Conservation (phyloP, 2,113 vertebrate species). For the Diadophis punctatus region DNA sequence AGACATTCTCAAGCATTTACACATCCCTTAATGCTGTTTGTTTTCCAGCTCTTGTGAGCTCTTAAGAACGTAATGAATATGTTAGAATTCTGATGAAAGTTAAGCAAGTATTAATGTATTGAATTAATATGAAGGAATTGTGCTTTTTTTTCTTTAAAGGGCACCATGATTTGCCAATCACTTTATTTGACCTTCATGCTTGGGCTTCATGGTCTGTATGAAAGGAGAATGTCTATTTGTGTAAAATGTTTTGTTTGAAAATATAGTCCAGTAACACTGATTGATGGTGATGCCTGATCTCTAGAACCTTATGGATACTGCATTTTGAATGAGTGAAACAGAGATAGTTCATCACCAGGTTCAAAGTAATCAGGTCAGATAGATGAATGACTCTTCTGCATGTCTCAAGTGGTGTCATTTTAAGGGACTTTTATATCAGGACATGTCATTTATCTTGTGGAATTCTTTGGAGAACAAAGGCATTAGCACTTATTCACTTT, state of each 20-base stretch:
- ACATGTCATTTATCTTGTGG: slow-evolving; percentile 44
- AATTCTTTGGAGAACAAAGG: slow-evolving; percentile 42
- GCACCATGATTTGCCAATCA: slow-evolving; percentile 54
- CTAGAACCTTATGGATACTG: slow-evolving; percentile 63
- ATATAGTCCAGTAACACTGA: slow-evolving; percentile 70
- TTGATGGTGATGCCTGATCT: slow-evolving; percentile 67
- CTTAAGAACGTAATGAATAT: slow-evolving; percentile 40
- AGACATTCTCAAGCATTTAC: slow-evolving; percentile 37
- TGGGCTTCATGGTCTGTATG: slow-evolving; percentile 54
- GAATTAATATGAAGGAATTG: slow-evolving; percentile 27
- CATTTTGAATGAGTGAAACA: slow-evolving; percentile 65
- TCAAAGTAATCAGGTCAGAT: slow-evolving; percentile 45
- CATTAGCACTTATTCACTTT: slow-evolving; percentile 7
- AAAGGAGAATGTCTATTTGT: slow-evolving; percentile 54
- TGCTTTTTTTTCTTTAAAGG: slow-evolving; percentile 54
- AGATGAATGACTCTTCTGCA: slow-evolving; percentile 49
- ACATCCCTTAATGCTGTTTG: slow-evolving; percentile 28
- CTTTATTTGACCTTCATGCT: slow-evolving; percentile 68
- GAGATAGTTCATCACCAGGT: slow-evolving; percentile 59
- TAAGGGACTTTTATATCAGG: slow-evolving; percentile 54
- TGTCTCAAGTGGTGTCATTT: slow-evolving; percentile 47
- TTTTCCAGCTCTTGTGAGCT: slow-evolving; percentile 37
- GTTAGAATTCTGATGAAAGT: slow-evolving; percentile 34
- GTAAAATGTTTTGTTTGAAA: slow-evolving; percentile 71
- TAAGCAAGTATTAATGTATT: slow-evolving; percentile 34